Evolutionary conservation across 2,888 invertebrate species (phyloP).

Genomic region (Clostera curtula): DNA sequence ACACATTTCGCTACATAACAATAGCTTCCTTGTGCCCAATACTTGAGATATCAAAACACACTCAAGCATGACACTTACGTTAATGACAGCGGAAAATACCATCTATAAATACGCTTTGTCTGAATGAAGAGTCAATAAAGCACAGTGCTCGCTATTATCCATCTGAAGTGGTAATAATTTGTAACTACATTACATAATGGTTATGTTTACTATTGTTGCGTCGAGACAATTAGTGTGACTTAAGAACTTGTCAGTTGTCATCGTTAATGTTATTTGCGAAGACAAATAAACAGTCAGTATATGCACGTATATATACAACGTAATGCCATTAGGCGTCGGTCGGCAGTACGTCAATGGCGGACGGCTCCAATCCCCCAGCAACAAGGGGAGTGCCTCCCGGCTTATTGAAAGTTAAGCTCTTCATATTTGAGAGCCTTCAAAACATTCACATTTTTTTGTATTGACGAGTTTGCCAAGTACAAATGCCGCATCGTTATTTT

Average conservation of each 20-base stretch:
- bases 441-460: no score
- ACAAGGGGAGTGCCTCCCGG: conserved; percentile 24
- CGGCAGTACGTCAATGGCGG: conserved; percentile 36
- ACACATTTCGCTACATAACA: conserved; percentile 41
- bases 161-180: conserved; percentile 11
- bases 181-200: conserved; percentile 14
- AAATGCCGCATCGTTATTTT: no score
- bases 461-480: no score
- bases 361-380: conserved; percentile 32
- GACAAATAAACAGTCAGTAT: conserved; percentile 6
- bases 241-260: no score
- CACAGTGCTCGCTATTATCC: conserved; percentile 10
- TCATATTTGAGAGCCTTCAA: no score
- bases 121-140: conserved; percentile 21
- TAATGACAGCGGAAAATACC: conserved; percentile 20
- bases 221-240: conserved; percentile 8
- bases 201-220: conserved; percentile 8
- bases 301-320: conserved; percentile 35
- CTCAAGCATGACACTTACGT: conserved; percentile 8
- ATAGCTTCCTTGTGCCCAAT: conserved; percentile 33
- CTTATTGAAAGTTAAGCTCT: conserved; percentile 54
- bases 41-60: conserved; percentile 19
- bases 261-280: no score
- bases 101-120: conserved; percentile 14
- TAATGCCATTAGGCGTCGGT: conserved; percentile 28